These are phyloP conservation scores for Micromussa lordhowensis DNA, from an alignment of 92 coral and sea anemone species.

Conservation along the genomic window DNA sequence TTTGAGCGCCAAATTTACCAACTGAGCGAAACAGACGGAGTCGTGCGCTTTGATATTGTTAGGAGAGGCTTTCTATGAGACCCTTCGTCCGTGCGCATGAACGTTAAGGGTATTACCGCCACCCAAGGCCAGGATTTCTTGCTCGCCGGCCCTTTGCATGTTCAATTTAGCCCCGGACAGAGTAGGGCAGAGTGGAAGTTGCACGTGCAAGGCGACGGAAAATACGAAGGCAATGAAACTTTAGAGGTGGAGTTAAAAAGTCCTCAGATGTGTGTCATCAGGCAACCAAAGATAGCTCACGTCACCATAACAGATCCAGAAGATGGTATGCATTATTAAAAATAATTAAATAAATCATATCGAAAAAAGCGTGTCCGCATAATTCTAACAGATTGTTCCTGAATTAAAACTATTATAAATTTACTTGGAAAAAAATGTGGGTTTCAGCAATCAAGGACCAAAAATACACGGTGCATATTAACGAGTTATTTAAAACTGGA, in stretches of 20 bases:
- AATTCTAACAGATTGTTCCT: too few relatives aligned
- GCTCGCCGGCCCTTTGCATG: conserved; percentile 78
- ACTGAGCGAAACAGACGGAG: conserved; percentile 80
- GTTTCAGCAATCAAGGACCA: too few relatives aligned
- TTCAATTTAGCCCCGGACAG: conserved; percentile 95
- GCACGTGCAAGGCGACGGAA: conserved; percentile 77
- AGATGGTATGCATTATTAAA: conserved; percentile 66
- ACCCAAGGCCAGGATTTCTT: conserved; percentile 73
- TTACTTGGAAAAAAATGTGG: too few relatives aligned
- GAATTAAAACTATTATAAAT: too few relatives aligned
- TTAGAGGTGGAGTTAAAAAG: conserved; percentile 72
- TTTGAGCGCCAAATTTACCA: conserved; percentile 65
- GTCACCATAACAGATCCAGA: conserved; percentile 87
- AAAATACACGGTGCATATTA: too few relatives aligned
- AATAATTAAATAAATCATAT: background rate
- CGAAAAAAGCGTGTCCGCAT: too few relatives aligned
- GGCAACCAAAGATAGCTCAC: conserved; percentile 59
- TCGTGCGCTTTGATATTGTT: conserved; percentile 54
- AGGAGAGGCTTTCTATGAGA: conserved; percentile 93
- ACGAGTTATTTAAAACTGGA: too few relatives aligned
- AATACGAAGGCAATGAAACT: conserved; percentile 74
- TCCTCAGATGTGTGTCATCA: conserved; percentile 85
- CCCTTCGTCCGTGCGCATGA: conserved; percentile 79
- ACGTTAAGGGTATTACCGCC: conserved; percentile 73
- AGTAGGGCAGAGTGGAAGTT: conserved; percentile 77